Evolutionary conservation across 2,888 invertebrate genomes (phyloP), one percentile per base, ranked within the genome.

Genomic region (Parnassius smintheus): DNA sequence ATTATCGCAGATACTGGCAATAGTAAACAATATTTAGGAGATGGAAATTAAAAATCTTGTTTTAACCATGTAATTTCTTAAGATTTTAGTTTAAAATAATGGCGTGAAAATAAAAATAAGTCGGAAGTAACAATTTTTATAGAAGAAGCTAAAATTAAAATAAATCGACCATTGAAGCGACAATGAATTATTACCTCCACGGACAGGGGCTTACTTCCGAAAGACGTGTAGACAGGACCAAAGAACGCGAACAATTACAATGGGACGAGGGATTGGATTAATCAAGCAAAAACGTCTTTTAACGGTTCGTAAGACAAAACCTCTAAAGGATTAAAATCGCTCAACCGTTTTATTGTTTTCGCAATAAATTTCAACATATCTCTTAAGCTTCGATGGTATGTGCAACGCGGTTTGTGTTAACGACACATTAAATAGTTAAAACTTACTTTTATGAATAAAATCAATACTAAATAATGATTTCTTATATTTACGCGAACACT

Each of bases 301-400:
- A 79, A 80, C 80, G 79, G 77, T 76, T 71, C 72, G 70, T 67
- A 72, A 77, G 78, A 82, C 79, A 83, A 81, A 82, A 73, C 77
- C 77, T 75, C 76, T 61, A 72, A 77, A 75, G 81, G 85, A 84
- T 85, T 82, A 82, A 79, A 82, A 75, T 74, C 81, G 77, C 70
- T 78, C 76, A 74, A 79, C 75, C 85, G 78, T 83, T 86, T 85
- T 83, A 86, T 86, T 84, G 85, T 85, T 83, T 85, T 80, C 77
- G 77, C 58, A 77, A 80, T 80, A 83, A 80, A 73, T 75, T 69
- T 58, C 56, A 65, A 71, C 68, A 66, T 70, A 67, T 62, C 59
- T 53, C 59, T 52, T 54, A 48, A 56, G 42, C 48, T 48, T 13
- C 50, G 25, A 56, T 50, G 56, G 13, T 44, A 63, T 64, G 49